A percentile compares a stretch with the other conserved stretches of the same genome.
These are phyloP conservation scores for Bufo gargarizans DNA, from an alignment of 2,113 vertebrate genomes.

Conservation along the genomic window DNA sequence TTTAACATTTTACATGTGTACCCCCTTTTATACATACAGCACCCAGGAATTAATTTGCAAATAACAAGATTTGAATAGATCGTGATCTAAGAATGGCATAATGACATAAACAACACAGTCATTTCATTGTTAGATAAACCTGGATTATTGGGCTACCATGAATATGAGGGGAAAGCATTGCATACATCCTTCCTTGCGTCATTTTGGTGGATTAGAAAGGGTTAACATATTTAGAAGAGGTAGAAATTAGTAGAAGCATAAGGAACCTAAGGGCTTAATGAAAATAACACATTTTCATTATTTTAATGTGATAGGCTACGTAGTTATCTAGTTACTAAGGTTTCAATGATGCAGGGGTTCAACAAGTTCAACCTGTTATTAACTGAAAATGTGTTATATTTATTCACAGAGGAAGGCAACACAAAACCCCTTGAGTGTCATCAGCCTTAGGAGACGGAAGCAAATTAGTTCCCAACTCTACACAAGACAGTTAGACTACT, in stretches of 20 bases:
- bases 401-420: not conserved
- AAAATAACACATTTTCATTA: conserved; percentile 19
- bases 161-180: not conserved
- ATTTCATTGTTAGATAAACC: too few relatives aligned
- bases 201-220: not conserved
- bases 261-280: not conserved
- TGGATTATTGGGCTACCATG: too few relatives aligned
- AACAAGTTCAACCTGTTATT: conserved; percentile 14
- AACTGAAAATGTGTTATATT: conserved; percentile 3
- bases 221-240: not conserved
- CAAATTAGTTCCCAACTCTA: not conserved
- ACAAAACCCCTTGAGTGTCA: not conserved
- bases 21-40: too few relatives aligned
- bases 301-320: conserved; percentile 13
- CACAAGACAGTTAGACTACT: not conserved
- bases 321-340: conserved; percentile 10
- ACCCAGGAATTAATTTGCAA: too few relatives aligned
- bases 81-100: too few relatives aligned
- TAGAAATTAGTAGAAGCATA: not conserved
- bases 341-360: not conserved
- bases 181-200: not conserved
- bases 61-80: too few relatives aligned
- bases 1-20: too few relatives aligned
- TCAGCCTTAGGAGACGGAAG: not conserved
- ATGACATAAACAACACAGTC: too few relatives aligned